Base-by-base conservation (phyloP, 2,797 vertebrate genomes). In the Sebastes goodei region DNA sequence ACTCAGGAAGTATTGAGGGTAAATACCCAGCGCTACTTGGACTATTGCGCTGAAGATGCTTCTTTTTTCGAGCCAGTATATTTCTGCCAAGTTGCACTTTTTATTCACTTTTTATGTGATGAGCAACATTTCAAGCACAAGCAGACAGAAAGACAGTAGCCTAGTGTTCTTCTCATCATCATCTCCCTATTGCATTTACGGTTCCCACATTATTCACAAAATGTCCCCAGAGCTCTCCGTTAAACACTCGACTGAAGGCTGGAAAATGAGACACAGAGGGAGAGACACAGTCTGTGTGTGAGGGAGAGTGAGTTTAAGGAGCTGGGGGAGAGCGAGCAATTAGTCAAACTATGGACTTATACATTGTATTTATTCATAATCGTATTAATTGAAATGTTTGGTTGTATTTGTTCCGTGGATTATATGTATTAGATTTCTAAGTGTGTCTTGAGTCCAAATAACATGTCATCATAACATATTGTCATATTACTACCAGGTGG, bases 231-330 rank as follows among this genome's bases (percentile, higher is more conserved):
- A 71, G 60, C 53, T 32, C 33, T 80, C 10, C 63, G 27, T 66
- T 68, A 59, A 84, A 69, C 79, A 67, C 55, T 52, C 21, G 1
- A 25, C 55, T 60, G 75, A 49, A 53, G 46, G 67, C 66, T 75
- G 23, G n/a, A 32, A 35, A 61, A 35, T 38, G 29, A 65, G 53
- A 61, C 70, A 70, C 64, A 74, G 30, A 78, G 71, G 30, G 63
- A 73, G 53, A n/a, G 59, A 20, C 42, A 20, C 42, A 66, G 30
- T 17, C 23, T 63, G 21, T 71, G 33, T 71, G 38, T 38, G 35
- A 29, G 62, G 14, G 20, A 71, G n/a, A 29, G 35, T 20, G 38
- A 30, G 46, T 74, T 66, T 33, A 61, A 74, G n/a, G 6, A 55
- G 21, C 23, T 23, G 52, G 10, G 12, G 38, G 49, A 12, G 56